Base-by-base conservation (phyloP, 2,888 invertebrate species). In the Apomyelois bistriatella region DNA sequence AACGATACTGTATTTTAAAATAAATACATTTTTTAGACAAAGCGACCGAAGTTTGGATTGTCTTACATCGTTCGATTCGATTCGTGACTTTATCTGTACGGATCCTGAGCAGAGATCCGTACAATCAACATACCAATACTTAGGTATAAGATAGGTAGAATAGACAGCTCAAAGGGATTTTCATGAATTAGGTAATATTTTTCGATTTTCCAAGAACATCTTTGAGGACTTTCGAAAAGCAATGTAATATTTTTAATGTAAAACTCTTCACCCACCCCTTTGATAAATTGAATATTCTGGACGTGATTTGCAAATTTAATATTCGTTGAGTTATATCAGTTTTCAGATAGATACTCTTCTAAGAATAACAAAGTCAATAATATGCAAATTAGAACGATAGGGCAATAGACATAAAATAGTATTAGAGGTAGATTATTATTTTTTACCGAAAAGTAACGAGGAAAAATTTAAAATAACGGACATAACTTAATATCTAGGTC, bases 241-340 rank as follows among this genome's bases (percentile, higher is more conserved):
- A 52, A 53, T 54, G 60, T 61, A 64, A 38, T 49, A 36, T 36
- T 65, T 65, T 60, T 55, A 60, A 57, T 59, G 59, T 58, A 63
- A 63, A 69, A 69, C 65, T 63, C 55, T 55, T 57, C 28, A 53
- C 53, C 54, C 56, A 57, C 2, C 58, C 62, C 59, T 57, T 58
- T 61, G 57, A 62, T 59, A 65, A 68, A 70, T 68, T 68, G 62
- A 69, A 71, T 74, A 68, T 68, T 70, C 66, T 61, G 60, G 49
- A 60, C 63, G 57, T 56, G 61, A 66, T 66, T 69, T 64, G 53
- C 57, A 64, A 66, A 69, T 68, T 70, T 66, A 69, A 74, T 75
- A 69, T 69, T 72, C 66, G 52, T 48, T 47, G 62, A 58, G 61
- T 61, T 62, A 59, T 64, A 54, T 60, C 66, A 66, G 58, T 65